Base-by-base conservation (phyloP, 2,797 vertebrate species). In the Rhinichthys osculus region DNA sequence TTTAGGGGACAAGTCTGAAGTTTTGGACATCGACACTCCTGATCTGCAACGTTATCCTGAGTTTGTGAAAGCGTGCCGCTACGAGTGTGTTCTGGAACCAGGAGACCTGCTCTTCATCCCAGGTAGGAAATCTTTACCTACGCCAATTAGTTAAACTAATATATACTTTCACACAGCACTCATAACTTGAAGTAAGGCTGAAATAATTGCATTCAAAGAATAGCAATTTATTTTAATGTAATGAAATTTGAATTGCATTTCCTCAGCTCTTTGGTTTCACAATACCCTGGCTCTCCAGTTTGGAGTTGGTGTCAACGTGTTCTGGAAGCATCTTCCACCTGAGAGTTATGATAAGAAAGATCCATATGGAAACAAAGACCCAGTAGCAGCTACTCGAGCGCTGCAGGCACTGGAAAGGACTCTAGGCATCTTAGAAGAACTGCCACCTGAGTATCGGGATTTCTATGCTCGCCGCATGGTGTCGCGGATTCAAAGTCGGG, bases 41-140 rank as follows among this genome's bases (percentile, higher is more conserved):
- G 96, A 99, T 87, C 83, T 97, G 88, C 91, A 94, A 78, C 96
- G 88, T 83, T 98, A 97, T 73, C 97, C 98, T 2, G 95, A 98
- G 33, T 99, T 99, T 94, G 92, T 95, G 80, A 97, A 95, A 91
- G 98, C 97, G 5, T 94, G 90, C 88, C 92, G 96, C 78, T 96
- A 96, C 62, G 96, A 99, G 54, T 99, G 97, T 87, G 89, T 94
- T 76, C 93, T 99, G 89, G 94, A 98, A 91, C 95, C 97, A 82
- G 98, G 98, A 87, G 97, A 99, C 92, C 91, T 98, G 40, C 96
- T 99, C 23, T 99, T 97, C 86, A 99, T 99, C 92, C 98, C 98
- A 13, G 98, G 98, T 99, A 92, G 1, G 27, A 33, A 33, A 19
- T 57, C 21, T 42, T 59, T 23, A 74, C 19, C 66, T 3, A 0